Base-by-base conservation (phyloP, 2,888 invertebrate genomes). In the Plemyria rubiginata region DNA sequence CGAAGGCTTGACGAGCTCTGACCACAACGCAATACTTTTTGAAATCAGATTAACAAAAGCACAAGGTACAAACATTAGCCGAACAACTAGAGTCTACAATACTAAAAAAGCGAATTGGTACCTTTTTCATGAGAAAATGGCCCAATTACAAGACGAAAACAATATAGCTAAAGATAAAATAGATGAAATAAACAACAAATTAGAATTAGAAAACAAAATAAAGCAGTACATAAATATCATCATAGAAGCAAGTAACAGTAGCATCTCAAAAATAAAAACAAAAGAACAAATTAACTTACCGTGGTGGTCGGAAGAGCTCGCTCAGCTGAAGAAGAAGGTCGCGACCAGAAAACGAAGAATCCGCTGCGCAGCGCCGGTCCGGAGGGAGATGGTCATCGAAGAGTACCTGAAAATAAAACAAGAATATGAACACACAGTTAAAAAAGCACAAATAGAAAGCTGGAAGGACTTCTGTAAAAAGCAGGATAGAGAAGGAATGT, bases 1-100 rank as follows among this genome's bases (percentile, higher is more conserved):
- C 9, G 38, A 4, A 9, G 38, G 12, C 1, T 3, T 38, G 38
- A 12, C 12, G 0, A 1, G 1, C 0, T 38, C 38, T 1, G 72
- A 72, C 60, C 74, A 72, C 55, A 71, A 72, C 41, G 64, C 55
- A 0, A 72, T 78, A 0, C 11, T 29, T 0, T 76, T 76, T 11
- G 52, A 62, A 6, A 45, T 77, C 0, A 64, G 45, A 0, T 0
- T 68, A 5, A 0, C 16, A 16, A 71, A 53, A 57, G 12, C 59
- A 38, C 55, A 56, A 29, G 65, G 62, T 12, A 11, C 41, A 13
- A 32, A n/a, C 9, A 54, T 54, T 2, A 28, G 4, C 0, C 59
- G 62, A 51, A 63, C 58, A 0, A 38, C 38, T 2, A 9, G 38
- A 0, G 12, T 38, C 12, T 9, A 12, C 12, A 38, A 38, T 12